Evolutionary conservation across 64 coral and sea anemone genomes (phyloP).

Genomic region (Orbicella faveolata): DNA sequence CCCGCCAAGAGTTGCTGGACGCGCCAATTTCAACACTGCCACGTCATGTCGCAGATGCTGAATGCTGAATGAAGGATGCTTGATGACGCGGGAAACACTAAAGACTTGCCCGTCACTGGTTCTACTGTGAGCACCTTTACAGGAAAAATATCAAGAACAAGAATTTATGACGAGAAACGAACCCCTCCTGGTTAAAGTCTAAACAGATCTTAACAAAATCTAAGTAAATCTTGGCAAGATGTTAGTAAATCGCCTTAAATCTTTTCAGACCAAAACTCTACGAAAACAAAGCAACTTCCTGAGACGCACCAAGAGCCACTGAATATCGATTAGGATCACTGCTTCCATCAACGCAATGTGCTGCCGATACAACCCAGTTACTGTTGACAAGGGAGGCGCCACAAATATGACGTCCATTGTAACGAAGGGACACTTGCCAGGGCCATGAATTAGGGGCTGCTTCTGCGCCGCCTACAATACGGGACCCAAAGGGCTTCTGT

Average conservation of each 20-base stretch:
- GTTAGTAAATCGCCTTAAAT: too few species aligned
- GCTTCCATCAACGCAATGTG: slow-evolving; percentile 12
- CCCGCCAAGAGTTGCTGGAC: background rate
- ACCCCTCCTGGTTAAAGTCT: too few species aligned
- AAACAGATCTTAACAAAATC: too few species aligned
- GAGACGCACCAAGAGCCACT: background rate
- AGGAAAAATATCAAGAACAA: too few species aligned
- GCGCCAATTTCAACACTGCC: background rate
- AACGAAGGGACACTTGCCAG: slow-evolving; percentile 44
- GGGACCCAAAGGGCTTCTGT: slow-evolving; percentile 3
- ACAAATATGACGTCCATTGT: slow-evolving; percentile 28
- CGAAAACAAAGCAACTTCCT: too few species aligned
- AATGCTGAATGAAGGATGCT: slow-evolving; percentile 33
- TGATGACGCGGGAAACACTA: slow-evolving; percentile 27
- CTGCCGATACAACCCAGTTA: slow-evolving; percentile 18
- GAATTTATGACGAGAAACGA: too few species aligned
- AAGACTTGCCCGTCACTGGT: background rate
- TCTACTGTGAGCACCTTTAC: slow-evolving; percentile 26
- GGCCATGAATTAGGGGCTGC: slow-evolving; percentile 41
- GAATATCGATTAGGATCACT: background rate
- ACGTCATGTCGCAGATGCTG: slow-evolving; percentile 32
- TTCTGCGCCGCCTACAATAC: slow-evolving; percentile 28
- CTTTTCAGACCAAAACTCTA: too few species aligned
- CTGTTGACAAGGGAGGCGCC: slow-evolving; percentile 21
- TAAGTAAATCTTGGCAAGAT: too few species aligned